phyloP scores from a whole-genome alignment of 2,113 vertebrate species.

The Anthoscopus minutus region DNA sequence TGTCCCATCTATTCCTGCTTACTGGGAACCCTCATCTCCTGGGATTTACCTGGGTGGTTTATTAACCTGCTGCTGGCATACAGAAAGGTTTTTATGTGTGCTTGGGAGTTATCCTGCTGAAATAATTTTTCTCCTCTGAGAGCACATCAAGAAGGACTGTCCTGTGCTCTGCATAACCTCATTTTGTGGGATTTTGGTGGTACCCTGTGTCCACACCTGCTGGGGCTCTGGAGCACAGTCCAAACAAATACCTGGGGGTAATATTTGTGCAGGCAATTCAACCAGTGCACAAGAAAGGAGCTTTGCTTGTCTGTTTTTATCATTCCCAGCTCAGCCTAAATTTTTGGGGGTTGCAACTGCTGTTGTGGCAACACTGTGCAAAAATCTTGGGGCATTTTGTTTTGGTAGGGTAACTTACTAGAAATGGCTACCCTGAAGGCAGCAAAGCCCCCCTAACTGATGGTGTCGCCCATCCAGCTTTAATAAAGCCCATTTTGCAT shows the following conservation, averaged over 20 bases:
- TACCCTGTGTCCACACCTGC: not conserved
- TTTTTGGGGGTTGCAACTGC: not conserved
- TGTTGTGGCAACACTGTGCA: not conserved
- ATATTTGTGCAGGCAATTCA: not conserved
- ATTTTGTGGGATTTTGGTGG: not conserved
- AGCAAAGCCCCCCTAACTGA: not conserved
- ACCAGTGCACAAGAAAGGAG: not conserved
- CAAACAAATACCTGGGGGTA: fast-evolving
- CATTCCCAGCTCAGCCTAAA: not conserved
- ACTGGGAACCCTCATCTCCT: fast-evolving
- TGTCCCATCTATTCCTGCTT: not conserved
- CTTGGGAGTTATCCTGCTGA: not conserved
- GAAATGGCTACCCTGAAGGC: not conserved
- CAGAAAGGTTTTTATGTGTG: not conserved
- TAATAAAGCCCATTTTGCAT: not conserved
- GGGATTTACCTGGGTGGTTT: not conserved
- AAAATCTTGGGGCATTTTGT: not conserved
- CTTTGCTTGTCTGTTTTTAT: not conserved
- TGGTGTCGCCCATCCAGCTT: not conserved
- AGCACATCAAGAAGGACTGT: not conserved
- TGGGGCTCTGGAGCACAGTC: not conserved
- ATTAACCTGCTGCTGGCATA: not conserved
- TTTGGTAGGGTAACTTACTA: not conserved
- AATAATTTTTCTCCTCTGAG: not conserved
- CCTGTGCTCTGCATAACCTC: not conserved